A percentile compares a stretch with the other conserved stretches of the same genome.
Evolutionary conservation across 2,888 invertebrate genomes (phyloP).

Genomic region (Cerastoderma edule): DNA sequence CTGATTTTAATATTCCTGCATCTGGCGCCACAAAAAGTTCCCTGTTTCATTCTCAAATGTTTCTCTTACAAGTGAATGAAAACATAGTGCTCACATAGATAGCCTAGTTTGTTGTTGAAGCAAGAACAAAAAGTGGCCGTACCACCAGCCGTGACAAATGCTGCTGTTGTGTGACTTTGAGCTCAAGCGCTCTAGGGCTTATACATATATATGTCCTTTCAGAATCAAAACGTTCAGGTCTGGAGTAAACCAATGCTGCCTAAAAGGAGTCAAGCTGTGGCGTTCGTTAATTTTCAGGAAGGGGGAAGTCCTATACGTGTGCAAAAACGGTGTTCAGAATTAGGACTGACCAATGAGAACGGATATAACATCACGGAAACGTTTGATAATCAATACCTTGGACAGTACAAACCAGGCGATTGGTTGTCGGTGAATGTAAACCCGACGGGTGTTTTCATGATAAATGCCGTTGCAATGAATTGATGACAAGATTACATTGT

Average conservation of each 20-base stretch:
- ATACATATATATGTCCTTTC: constrained; percentile 17
- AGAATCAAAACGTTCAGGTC: constrained; percentile 87
- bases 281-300: constrained; percentile 66
- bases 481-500: too few relatives aligned
- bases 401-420: constrained; percentile 59
- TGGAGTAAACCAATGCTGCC: constrained; percentile 89
- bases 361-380: constrained; percentile 75
- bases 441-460: constrained; percentile 64
- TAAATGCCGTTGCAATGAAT: constrained; percentile 45
- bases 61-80: not conserved
- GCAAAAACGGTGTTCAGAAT: constrained; percentile 42
- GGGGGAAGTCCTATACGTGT: constrained; percentile 65
- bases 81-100: not conserved
- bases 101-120: not conserved
- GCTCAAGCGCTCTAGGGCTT: too few relatives aligned
- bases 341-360: constrained; percentile 62
- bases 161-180: not conserved
- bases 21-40: too few relatives aligned
- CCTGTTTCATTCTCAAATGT: too few relatives aligned
- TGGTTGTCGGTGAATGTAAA: constrained; percentile 54
- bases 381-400: constrained; percentile 66
- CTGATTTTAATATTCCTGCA: too few relatives aligned
- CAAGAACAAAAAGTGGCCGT: not conserved
- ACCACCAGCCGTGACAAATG: not conserved
- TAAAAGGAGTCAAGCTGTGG: constrained; percentile 71